phyloP scores from a whole-genome alignment of 2,888 invertebrate species.

The Cryptocephalus primarius region DNA sequence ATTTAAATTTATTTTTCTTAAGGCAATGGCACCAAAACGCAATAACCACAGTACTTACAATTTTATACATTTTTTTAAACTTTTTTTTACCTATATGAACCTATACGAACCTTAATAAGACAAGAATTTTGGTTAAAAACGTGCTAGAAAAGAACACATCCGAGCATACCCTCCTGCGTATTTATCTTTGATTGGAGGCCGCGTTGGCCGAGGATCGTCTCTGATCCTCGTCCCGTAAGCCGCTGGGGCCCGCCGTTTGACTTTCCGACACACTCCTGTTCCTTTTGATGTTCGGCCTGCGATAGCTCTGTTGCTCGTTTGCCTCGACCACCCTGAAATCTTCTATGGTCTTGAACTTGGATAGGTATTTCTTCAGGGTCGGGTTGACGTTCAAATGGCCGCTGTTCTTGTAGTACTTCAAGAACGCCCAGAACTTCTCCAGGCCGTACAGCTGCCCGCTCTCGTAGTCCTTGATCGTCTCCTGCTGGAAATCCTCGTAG shows the following conservation, averaged over 20 bases:
- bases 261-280: conserved; percentile 61
- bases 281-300: conserved; percentile 40
- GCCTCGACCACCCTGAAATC: conserved; percentile 78
- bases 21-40: too few species aligned
- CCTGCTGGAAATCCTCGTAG: conserved; percentile 91
- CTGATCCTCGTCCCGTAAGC: conserved; percentile 15
- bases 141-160: too few species aligned
- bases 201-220: too few species aligned
- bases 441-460: conserved; percentile 92
- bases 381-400: conserved; percentile 63
- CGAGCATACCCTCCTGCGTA: too few species aligned
- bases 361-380: conserved; percentile 58
- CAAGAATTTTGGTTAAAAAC: too few species aligned
- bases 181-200: too few species aligned
- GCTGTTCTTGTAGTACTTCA: conserved; percentile 88
- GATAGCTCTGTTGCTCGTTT: conserved; percentile 27
- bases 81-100: too few species aligned
- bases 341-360: conserved; percentile 77
- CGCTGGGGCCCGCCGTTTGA: conserved; percentile 22
- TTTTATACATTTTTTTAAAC: too few species aligned
- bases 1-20: too few species aligned
- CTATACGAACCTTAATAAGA: too few species aligned
- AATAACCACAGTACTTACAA: too few species aligned
- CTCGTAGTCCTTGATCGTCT: conserved; percentile 84
- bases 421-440: conserved; percentile 99